Percentiles rank a stretch among this genome's conserved stretches.
phyloP scores from a whole-genome alignment of 2,113 vertebrate genomes.

The Epinephelus cyanopodus region DNA sequence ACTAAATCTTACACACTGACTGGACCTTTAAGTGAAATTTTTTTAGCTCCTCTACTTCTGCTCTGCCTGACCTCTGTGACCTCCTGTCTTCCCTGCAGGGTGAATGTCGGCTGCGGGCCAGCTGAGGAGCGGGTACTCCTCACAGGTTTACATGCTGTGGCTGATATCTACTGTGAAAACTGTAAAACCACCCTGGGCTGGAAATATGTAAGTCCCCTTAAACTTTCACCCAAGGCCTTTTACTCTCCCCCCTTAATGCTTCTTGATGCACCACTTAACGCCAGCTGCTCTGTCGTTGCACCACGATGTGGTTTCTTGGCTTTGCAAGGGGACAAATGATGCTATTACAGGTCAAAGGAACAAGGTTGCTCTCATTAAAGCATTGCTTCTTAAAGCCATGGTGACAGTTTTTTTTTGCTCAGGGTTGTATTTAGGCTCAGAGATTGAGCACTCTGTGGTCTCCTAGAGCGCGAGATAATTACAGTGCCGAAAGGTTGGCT shows the following conservation, averaged over 20 bases:
- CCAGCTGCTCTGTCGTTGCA: neutral
- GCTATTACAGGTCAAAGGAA: slow-evolving; percentile 40
- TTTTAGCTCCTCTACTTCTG: too few species aligned
- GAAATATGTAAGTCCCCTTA: slow-evolving; percentile 93
- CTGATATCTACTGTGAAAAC: slow-evolving; percentile 99
- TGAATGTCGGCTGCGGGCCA: slow-evolving; percentile 98
- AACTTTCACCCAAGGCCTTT: neutral
- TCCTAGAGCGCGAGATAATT: slow-evolving; percentile 61
- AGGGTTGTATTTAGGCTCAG: slow-evolving; percentile 41
- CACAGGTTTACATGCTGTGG: slow-evolving; percentile 97
- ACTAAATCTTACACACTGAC: too few species aligned
- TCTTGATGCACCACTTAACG: neutral
- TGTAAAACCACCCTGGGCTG: slow-evolving; percentile 99
- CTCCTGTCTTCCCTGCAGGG: slow-evolving; percentile 81
- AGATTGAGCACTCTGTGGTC: slow-evolving; percentile 36
- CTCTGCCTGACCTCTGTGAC: neutral
- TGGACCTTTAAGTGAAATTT: neutral
- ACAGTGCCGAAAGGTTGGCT: slow-evolving; percentile 61
- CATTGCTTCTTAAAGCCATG: slow-evolving; percentile 38
- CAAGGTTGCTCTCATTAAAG: slow-evolving; percentile 33
- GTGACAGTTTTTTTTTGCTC: slow-evolving; percentile 32
- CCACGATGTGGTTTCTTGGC: neutral
- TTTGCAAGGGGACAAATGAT: neutral
- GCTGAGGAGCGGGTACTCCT: slow-evolving; percentile 98
- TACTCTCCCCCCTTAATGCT: neutral